Conservation (phyloP, 2,797 vertebrate species). For the Bradypodion pumilum region DNA sequence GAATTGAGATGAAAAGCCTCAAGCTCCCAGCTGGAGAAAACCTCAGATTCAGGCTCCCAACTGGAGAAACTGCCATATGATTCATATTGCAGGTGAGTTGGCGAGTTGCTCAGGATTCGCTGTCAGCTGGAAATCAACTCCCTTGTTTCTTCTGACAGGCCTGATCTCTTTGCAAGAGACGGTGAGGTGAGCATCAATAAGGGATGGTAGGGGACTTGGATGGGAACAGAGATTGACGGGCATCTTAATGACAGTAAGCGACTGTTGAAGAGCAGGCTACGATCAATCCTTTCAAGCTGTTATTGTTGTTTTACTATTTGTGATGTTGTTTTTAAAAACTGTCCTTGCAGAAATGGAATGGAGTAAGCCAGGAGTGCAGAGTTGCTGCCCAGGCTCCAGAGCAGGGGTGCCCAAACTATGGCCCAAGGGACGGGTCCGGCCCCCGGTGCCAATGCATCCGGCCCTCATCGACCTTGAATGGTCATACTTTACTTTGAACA, state of each 20-base stretch:
- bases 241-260: background rate
- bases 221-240: slow-evolving; percentile 31
- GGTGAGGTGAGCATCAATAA: background rate
- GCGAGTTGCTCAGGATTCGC: background rate
- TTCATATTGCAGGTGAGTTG: slow-evolving; percentile 7
- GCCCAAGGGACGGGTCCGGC: too few species aligned
- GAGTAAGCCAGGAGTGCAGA: background rate
- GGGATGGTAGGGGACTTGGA: background rate
- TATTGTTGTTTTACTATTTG: background rate
- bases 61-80: background rate
- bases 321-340: too few species aligned
- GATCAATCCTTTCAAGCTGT: slow-evolving; percentile 42
- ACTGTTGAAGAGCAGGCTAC: slow-evolving; percentile 3
- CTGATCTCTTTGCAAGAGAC: slow-evolving; percentile 13
- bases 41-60: background rate
- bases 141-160: background rate
- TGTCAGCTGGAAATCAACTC: slow-evolving; percentile 26
- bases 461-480: too few species aligned
- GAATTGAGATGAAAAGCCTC: background rate
- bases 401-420: too few species aligned
- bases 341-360: slow-evolving; percentile 21
- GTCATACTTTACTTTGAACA: too few species aligned
- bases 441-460: too few species aligned
- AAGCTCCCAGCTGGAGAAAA: background rate
- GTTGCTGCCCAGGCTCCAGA: background rate